Evolutionary conservation across 2,888 invertebrate species (phyloP).

Genomic region (Sarcophaga carnaria): DNA sequence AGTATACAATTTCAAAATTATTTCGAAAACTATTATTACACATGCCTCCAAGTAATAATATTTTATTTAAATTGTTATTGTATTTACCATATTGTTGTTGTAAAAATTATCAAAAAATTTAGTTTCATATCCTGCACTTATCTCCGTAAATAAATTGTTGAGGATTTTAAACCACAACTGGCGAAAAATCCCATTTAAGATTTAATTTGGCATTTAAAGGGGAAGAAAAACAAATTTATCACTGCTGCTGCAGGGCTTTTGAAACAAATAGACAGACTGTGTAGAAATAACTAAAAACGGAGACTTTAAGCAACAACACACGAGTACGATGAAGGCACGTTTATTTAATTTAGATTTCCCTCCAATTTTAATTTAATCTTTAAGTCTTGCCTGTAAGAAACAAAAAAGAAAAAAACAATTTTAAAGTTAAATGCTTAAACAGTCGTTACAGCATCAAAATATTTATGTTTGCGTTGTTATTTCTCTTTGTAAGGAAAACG

Average conservation of each 20-base stretch:
- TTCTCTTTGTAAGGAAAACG: background rate
- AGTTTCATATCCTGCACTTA: background rate
- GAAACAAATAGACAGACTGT: constrained; percentile 38
- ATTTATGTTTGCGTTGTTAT: constrained; percentile 1
- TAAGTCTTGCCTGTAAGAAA: constrained; percentile 23
- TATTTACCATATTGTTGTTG: too few species aligned
- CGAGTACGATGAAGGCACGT: constrained; percentile 25
- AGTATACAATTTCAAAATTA: too few species aligned
- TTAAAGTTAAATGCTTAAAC: constrained; percentile 48
- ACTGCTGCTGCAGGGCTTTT: constrained; percentile 38
- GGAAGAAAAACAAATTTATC: background rate
- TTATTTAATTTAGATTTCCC: constrained; percentile 57
- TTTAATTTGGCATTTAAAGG: constrained; percentile 44
- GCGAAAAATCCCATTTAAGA: constrained; percentile 43
- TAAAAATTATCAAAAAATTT: background rate
- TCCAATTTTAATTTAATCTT: constrained; percentile 56
- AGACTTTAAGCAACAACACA: background rate
- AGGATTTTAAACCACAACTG: background rate
- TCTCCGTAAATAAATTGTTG: background rate
- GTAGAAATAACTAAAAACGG: constrained; percentile 13
- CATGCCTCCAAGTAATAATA: too few species aligned
- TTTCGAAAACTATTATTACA: too few species aligned
- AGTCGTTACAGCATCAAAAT: constrained; percentile 48
- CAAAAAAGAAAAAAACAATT: constrained; percentile 25
- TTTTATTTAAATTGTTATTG: too few species aligned